Conservation (phyloP, 1,140 invertebrate genomes). For the Dermatophagoides farinae region DNA sequence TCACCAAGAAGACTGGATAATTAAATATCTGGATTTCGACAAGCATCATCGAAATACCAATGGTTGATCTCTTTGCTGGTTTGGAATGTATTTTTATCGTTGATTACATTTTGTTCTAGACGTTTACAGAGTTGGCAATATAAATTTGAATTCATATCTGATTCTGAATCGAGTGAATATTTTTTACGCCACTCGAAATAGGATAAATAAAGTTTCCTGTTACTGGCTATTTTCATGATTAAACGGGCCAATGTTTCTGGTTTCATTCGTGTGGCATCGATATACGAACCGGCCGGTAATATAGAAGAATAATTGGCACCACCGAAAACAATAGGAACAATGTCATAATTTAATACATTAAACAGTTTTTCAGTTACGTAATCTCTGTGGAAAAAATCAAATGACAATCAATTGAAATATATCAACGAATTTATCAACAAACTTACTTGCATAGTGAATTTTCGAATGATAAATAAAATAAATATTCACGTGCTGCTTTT, state of each 20-base stretch:
- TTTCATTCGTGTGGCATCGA: slow-evolving; percentile 23
- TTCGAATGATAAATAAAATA: slow-evolving; percentile 27
- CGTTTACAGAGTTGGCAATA: not conserved
- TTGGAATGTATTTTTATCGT: not conserved
- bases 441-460: slow-evolving; percentile 23
- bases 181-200: slow-evolving; percentile 24
- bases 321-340: slow-evolving; percentile 26
- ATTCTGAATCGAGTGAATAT: not conserved
- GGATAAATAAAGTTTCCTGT: slow-evolving; percentile 21
- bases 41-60: not conserved
- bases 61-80: not conserved
- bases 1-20: too few relatives aligned
- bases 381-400: slow-evolving; percentile 17
- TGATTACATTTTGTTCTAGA: not conserved
- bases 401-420: not conserved
- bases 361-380: slow-evolving; percentile 29
- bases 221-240: slow-evolving; percentile 18
- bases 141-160: not conserved
- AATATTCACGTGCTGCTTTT: slow-evolving; percentile 20
- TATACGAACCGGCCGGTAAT: slow-evolving; percentile 26
- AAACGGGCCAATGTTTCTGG: slow-evolving; percentile 21
- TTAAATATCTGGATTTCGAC: not conserved
- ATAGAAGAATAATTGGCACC: slow-evolving; percentile 23
- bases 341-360: slow-evolving; percentile 20
- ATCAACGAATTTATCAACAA: not conserved